Percentiles rank a stretch among this genome's conserved stretches.
Conservation (phyloP, 2,113 vertebrate species). For the Cettia cetti region DNA sequence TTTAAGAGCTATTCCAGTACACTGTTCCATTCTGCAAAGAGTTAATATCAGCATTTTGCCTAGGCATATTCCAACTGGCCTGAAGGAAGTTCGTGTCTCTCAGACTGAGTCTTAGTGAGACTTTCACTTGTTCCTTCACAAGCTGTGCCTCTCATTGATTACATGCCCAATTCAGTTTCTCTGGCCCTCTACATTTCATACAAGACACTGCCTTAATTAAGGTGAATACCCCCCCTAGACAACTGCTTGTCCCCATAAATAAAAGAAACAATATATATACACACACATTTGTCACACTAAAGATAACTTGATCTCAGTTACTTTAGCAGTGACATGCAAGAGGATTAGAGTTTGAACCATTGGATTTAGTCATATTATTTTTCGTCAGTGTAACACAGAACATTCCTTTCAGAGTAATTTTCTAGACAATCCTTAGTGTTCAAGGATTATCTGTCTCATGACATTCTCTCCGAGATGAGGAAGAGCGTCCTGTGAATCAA, state of each 20-base stretch:
- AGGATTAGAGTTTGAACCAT: background rate
- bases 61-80: fast-evolving
- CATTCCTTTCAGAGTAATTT: background rate
- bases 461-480: background rate
- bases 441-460: background rate
- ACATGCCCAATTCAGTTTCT: background rate
- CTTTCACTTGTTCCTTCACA: background rate
- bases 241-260: background rate
- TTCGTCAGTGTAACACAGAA: background rate
- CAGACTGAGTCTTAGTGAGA: background rate
- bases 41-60: background rate
- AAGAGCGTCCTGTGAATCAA: background rate
- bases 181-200: background rate
- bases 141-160: background rate
- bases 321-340: background rate
- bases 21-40: background rate
- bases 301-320: background rate
- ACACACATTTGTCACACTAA: background rate
- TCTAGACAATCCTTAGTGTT: background rate
- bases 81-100: background rate
- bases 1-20: background rate
- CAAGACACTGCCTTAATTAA: background rate
- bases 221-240: background rate
- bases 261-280: background rate
- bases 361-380: background rate